Evolutionary conservation across 2,113 vertebrate species (phyloP), one percentile per base, ranked within the genome.

Genomic region (Balaeniceps rex): DNA sequence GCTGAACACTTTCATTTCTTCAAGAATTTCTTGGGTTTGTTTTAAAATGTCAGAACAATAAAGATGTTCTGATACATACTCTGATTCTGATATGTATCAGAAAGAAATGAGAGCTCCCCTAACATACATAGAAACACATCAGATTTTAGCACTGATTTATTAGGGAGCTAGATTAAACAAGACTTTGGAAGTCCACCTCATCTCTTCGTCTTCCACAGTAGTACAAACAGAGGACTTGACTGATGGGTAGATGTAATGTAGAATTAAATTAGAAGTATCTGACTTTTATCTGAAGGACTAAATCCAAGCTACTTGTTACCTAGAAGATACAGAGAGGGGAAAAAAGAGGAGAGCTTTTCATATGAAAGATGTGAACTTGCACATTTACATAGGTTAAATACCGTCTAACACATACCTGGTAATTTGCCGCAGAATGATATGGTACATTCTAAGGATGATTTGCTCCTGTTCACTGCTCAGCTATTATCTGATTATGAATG

Each of bases 241-340:
- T 52, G 29, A 80, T 24, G 28, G 10, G 22, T 38, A 83, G 47
- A 38, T 64, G 12, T 61, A 72, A 83, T 14, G 13, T 3, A 57
- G 24, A 15, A 61, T 79, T 80, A 76, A 72, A 61, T 40, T 47
- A 10, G 76, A 79, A 31, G 10, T 69, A 93, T 93, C 63, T 88
- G 21, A 60, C 54, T 81, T 63, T 84, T 91, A 97, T 95, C 81
- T 83, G 88, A 76, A 93, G 74, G 83, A 86, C 81, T 96, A 93
- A 96, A 93, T 94, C 78, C 58, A 93, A 94, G 86, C 60, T 93
- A 78, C 88, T 92, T 42, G 60, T 85, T 93, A 92, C 82, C 87
- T 90, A 72, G 81, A 94, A 83, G 55, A 90, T 89, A 78, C 17
- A 36, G 42, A 23, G 69, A 44, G n/a, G 29, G 21, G n/a, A 10